phyloP scores from a whole-genome alignment of 2,797 vertebrate genomes.

The Girardinus metallicus region DNA sequence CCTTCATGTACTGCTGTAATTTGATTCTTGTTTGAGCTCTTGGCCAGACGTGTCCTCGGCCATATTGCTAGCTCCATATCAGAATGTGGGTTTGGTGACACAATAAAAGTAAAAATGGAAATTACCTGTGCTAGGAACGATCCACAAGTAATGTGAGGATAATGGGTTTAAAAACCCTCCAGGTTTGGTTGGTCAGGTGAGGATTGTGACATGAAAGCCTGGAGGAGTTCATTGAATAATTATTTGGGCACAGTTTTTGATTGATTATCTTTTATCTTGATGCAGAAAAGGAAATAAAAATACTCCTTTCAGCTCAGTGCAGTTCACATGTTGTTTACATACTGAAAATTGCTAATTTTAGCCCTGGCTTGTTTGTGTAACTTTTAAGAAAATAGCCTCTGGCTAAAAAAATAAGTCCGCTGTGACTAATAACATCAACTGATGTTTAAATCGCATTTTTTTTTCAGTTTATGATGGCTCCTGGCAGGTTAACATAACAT shows the following conservation, averaged over 20 bases:
- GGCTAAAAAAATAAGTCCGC: not conserved
- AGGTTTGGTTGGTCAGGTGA: constrained; percentile 12
- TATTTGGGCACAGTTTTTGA: constrained; percentile 49
- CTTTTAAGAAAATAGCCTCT: not conserved
- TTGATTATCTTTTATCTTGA: constrained; percentile 50
- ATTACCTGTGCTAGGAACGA: constrained; percentile 28
- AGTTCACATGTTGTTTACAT: constrained; percentile 36
- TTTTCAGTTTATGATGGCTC: not conserved
- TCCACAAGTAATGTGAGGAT: not conserved
- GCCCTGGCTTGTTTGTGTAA: not conserved
- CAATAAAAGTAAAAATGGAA: constrained; percentile 49
- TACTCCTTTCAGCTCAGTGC: constrained; percentile 1
- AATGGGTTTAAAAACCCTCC: constrained; percentile 29
- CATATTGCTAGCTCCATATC: constrained; percentile 33
- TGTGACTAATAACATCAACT: not conserved
- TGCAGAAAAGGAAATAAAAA: constrained; percentile 37
- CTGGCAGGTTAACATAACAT: constrained; percentile 9
- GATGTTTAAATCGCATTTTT: constrained; percentile 9
- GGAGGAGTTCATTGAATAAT: constrained; percentile 36
- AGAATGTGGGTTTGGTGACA: constrained; percentile 31
- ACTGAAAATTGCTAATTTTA: not conserved
- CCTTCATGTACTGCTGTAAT: constrained; percentile 20
- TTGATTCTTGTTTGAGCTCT: constrained; percentile 44
- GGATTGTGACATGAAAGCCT: constrained; percentile 22
- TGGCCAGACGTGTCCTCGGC: constrained; percentile 33